Percentiles rank a stretch among this genome's conserved stretches.
phyloP scores from a whole-genome alignment of 2,888 invertebrate genomes.

The Drosophila buzzatii region DNA sequence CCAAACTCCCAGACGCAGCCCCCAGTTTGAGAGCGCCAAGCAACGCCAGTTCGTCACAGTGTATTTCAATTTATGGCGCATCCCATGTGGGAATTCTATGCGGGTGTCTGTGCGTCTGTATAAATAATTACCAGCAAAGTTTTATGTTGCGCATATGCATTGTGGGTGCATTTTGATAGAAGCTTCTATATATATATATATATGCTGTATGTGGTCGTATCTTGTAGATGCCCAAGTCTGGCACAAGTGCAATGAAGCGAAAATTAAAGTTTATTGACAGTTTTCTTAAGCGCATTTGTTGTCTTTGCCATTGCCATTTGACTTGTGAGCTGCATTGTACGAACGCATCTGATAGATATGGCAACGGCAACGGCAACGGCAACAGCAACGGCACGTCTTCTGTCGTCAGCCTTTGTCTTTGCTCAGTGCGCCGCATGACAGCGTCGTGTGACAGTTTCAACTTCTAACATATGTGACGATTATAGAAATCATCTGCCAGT shows the following conservation, averaged over 20 bases:
- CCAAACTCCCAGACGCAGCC: constrained; percentile 8
- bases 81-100: constrained; percentile 69
- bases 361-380: not conserved
- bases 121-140: constrained; percentile 78
- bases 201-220: constrained; percentile 19
- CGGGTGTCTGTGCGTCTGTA: constrained; percentile 60
- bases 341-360: constrained; percentile 16
- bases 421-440: constrained; percentile 19
- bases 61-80: constrained; percentile 68
- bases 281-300: constrained; percentile 71
- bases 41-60: constrained; percentile 15
- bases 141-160: constrained; percentile 64
- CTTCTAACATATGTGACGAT: constrained; percentile 39
- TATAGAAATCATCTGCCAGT: constrained; percentile 18
- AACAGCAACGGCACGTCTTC: not conserved
- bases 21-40: not conserved
- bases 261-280: constrained; percentile 76
- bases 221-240: constrained; percentile 31
- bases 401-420: constrained; percentile 42
- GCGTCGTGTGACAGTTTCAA: constrained; percentile 15
- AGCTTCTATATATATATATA: constrained; percentile 30
- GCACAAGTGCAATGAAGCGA: constrained; percentile 73
- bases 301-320: constrained; percentile 56
- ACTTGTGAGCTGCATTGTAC: constrained; percentile 50
- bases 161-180: constrained; percentile 39